Conservation (phyloP, 2,113 vertebrate genomes). For the Athene noctua region DNA sequence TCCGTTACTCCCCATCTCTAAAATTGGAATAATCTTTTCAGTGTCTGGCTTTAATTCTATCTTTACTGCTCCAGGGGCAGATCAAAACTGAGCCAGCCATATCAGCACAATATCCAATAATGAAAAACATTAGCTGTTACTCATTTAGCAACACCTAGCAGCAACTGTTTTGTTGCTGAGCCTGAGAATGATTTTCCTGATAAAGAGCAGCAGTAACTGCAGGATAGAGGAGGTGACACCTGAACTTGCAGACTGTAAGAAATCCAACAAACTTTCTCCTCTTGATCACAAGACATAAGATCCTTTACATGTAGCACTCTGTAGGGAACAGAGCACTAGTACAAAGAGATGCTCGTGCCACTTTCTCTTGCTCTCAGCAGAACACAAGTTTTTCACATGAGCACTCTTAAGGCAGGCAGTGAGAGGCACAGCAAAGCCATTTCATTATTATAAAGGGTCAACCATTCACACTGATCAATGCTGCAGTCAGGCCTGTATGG, state of each 20-base stretch:
- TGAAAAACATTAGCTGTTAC: neutral
- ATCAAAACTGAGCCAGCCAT: neutral
- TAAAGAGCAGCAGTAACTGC: neutral
- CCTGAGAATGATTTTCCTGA: neutral
- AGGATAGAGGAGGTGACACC: neutral
- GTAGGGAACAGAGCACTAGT: neutral
- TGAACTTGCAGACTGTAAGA: neutral
- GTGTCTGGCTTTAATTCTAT: neutral
- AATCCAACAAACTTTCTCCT: neutral
- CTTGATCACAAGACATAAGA: neutral
- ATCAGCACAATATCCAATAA: neutral
- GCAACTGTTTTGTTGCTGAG: neutral
- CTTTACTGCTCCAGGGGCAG: neutral
- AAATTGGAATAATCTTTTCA: neutral
- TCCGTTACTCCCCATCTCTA: neutral
- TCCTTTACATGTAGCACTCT: neutral
- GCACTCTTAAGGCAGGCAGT: neutral
- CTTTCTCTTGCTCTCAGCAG: neutral
- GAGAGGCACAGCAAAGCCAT: neutral
- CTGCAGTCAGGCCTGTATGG: neutral
- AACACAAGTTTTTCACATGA: neutral
- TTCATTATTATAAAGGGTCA: neutral
- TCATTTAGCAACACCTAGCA: neutral
- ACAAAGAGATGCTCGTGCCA: neutral
- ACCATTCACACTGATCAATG: neutral